Base-by-base conservation (phyloP, 2,113 vertebrate species). In the Nestor notabilis region DNA sequence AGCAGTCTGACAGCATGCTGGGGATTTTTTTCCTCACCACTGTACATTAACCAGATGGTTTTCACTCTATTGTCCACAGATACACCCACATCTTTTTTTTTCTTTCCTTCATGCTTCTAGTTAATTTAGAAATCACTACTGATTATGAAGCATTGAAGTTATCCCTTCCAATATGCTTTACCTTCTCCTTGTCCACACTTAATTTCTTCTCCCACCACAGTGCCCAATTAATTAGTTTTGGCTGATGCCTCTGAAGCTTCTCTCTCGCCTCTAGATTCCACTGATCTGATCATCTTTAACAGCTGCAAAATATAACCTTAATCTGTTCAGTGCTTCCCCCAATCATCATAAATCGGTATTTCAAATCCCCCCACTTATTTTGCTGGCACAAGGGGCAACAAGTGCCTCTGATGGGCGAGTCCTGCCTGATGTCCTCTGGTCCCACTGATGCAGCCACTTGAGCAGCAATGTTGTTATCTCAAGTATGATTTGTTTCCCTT, bases 21-120 rank as follows among this genome's bases (percentile, higher is more conserved):
- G 5, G 2, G 4, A 7, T 72, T 81, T 79, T 95, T 94, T 87
- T 5, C 81, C 52, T 93, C 86, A 79, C 90, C 80, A 94, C 96
- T 96, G 94, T 95, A 94, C 86, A 92, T 44, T 93, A 95, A 95
- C 94, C 97, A 97, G 96, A 96, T 96, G 92, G 96, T 90, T 93
- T 95, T 93, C 12, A 14, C 90, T 97, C 92, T 92, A 95, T 94
- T 96, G 92, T 97, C 95, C 96, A 92, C 90, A 95, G 90, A 93
- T 90, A 96, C 94, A 87, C 92, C 94, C 90, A 96, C 95, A 75
- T 75, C 83, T 83, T 84, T 84, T 92, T 88, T 91, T 75, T 81
- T 80, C n/a, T 52, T 35, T 19, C 56, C 83, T 95, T 92, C 91
- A 33, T 69, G 69, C 49, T 84, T 89, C 25, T 77, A 95, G 76